Evolutionary conservation across 2,888 invertebrate genomes (phyloP), one percentile per base, ranked within the genome.

Genomic region (Polyommatus icarus): DNA sequence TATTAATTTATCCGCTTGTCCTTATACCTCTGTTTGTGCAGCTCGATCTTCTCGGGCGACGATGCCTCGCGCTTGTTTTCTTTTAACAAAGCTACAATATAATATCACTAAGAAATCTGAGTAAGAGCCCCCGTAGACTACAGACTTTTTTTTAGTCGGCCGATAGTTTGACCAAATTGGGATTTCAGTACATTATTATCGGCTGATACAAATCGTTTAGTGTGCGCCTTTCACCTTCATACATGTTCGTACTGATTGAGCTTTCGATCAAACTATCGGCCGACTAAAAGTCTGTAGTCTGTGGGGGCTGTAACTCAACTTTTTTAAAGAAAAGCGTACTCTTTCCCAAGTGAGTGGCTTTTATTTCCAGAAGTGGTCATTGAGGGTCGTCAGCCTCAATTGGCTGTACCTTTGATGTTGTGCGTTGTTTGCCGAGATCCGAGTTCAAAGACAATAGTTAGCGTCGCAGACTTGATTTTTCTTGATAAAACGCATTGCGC

Each of bases 301-400:
- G 24, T 1, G 24, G 24, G 24, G 24, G 24, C 24, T 24, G 1
- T 24, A 12, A 67, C 6, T 12, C 12, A 24, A 29, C 15, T 67
- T 67, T 32, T 32, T 1, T 24, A 24, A 18, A 15, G 18, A 67
- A 67, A 67, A 67, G 67, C 67, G 67, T 67, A 29, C 67, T 67
- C 5, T 67, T 29, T 67, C 29, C 29, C 29, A 67, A 67, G 12
- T 67, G 67, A 67, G 67, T 67, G 29, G 67, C 67, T 67, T 67
- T 67, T 67, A 67, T 67, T 67, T 67, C 15, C 67, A 67, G 67
- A 32, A 67, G 67, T 67, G 67, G 67, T 67, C 67, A 67, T 67
- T 67, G 67, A 67, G 67, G 29, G 67, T 67, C 29, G 67, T 67
- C 29, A 67, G 67, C 67, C 67, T 67, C 67, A 67, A 67, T 67